Conservation (phyloP, 1,140 invertebrate species). For the Bilobella aurantiaca region DNA sequence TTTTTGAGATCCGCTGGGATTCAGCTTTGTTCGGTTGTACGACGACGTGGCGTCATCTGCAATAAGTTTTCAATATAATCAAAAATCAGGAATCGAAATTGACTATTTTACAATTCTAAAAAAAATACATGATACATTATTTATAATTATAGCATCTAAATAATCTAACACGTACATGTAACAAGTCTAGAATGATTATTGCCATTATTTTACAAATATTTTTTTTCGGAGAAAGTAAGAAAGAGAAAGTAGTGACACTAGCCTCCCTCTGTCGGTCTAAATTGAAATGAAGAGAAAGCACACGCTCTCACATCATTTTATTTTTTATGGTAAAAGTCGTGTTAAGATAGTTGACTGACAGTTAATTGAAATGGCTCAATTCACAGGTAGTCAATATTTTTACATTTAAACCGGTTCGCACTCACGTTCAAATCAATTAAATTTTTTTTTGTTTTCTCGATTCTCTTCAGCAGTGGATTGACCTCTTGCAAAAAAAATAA, state of each 20-base stretch:
- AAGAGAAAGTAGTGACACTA: not conserved
- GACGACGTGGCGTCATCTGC: conserved; percentile 18
- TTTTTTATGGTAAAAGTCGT: no score
- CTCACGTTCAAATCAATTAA: not conserved
- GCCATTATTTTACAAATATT: no score
- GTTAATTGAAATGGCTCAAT: no score
- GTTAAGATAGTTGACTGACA: no score
- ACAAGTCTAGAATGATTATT: no score
- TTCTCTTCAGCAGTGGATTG: no score
- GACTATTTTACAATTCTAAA: no score
- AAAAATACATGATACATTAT: not conserved
- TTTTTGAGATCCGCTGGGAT: conserved; percentile 31
- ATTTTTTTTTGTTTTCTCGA: not conserved
- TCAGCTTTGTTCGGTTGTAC: conserved; percentile 22
- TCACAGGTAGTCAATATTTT: no score
- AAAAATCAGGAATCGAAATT: no score
- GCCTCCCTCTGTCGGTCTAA: not conserved
- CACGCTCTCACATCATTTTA: no score
- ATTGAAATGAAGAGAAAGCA: not conserved
- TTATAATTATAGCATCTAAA: not conserved
- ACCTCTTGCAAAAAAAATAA: not conserved
- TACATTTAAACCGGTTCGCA: not conserved
- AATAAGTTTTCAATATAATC: no score
- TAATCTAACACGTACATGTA: not conserved
- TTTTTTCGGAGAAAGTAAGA: no score